A percentile compares a stretch with the other conserved stretches of the same genome.
These are phyloP conservation scores for Amblyteles armatorius DNA, from an alignment of 2,888 invertebrate species.

Conservation along the genomic window DNA sequence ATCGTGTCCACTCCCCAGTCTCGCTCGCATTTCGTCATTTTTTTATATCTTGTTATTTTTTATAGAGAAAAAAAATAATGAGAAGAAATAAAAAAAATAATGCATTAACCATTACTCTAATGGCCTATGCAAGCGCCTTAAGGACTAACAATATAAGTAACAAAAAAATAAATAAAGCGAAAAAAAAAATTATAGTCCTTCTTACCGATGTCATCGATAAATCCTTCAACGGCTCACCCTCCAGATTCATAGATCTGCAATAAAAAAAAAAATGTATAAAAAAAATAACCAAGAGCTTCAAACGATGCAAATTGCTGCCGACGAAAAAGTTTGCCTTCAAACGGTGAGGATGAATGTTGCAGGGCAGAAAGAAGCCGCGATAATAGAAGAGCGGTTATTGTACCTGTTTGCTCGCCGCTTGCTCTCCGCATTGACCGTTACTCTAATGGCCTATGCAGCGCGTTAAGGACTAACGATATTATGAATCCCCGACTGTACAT, in stretches of 20 bases:
- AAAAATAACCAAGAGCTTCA: too few relatives aligned
- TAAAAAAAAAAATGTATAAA: too few relatives aligned
- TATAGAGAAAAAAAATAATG: too few relatives aligned
- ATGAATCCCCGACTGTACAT: slow-evolving; percentile 1
- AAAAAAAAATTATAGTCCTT: too few relatives aligned
- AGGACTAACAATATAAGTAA: too few relatives aligned
- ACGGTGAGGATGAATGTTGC: not conserved
- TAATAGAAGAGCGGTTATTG: slow-evolving; percentile 29
- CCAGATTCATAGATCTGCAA: too few relatives aligned
- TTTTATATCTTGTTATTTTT: not conserved
- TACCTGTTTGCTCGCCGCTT: not conserved
- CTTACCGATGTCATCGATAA: too few relatives aligned
- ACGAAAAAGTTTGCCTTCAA: not conserved
- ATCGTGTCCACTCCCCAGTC: not conserved
- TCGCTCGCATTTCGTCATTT: not conserved
- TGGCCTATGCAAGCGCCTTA: not conserved
- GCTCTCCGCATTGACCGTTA: slow-evolving; percentile 3
- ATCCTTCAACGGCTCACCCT: too few relatives aligned
- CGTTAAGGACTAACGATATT: slow-evolving; percentile 11
- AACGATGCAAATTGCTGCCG: too few relatives aligned
- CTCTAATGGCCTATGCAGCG: slow-evolving; percentile 29
- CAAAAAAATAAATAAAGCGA: too few relatives aligned
- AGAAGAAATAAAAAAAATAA: too few relatives aligned
- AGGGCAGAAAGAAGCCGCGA: not conserved
- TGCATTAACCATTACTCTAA: too few relatives aligned